Percentiles rank a stretch among this genome's conserved stretches.
phyloP scores from a whole-genome alignment of 2,888 invertebrate species.

The Orchestes rusci region DNA sequence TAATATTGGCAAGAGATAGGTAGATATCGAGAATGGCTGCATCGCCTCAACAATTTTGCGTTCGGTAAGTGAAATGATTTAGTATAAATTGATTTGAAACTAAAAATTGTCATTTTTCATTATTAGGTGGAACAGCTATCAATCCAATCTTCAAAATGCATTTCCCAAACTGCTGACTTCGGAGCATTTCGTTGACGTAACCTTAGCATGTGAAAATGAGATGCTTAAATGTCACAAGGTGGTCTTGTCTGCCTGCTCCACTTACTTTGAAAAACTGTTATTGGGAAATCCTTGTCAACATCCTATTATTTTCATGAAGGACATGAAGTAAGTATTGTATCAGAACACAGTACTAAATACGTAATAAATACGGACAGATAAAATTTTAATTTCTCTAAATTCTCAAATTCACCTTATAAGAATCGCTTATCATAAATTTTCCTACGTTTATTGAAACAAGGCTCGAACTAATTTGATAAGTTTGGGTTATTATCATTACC shows the following conservation, averaged over 20 bases:
- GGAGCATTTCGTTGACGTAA: constrained; percentile 85
- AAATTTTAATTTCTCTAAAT: too few relatives aligned
- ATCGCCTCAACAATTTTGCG: constrained; percentile 61
- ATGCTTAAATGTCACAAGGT: constrained; percentile 83
- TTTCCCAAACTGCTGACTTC: constrained; percentile 67
- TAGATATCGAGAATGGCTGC: too few relatives aligned
- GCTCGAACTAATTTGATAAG: too few relatives aligned
- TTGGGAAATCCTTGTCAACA: constrained; percentile 81
- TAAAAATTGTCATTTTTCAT: constrained; percentile 1
- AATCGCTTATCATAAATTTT: too few relatives aligned
- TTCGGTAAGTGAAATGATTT: constrained; percentile 39
- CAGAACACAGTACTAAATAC: too few relatives aligned
- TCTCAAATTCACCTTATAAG: too few relatives aligned
- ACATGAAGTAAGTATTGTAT: constrained; percentile 63
- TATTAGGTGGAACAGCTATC: constrained; percentile 70
- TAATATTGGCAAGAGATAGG: too few relatives aligned
- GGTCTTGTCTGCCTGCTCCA: constrained; percentile 77
- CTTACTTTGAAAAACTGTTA: constrained; percentile 72
- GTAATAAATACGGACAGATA: too few relatives aligned
- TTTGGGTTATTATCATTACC: too few relatives aligned
- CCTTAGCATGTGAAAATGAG: constrained; percentile 79
- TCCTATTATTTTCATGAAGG: constrained; percentile 76
- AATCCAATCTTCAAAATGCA: constrained; percentile 69
- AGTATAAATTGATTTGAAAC: too few relatives aligned
- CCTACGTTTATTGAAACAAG: too few relatives aligned